Evolutionary conservation across 2,797 vertebrate genomes (phyloP), one percentile per base, ranked within the genome.

Genomic region (Ctenopoma multispine): DNA sequence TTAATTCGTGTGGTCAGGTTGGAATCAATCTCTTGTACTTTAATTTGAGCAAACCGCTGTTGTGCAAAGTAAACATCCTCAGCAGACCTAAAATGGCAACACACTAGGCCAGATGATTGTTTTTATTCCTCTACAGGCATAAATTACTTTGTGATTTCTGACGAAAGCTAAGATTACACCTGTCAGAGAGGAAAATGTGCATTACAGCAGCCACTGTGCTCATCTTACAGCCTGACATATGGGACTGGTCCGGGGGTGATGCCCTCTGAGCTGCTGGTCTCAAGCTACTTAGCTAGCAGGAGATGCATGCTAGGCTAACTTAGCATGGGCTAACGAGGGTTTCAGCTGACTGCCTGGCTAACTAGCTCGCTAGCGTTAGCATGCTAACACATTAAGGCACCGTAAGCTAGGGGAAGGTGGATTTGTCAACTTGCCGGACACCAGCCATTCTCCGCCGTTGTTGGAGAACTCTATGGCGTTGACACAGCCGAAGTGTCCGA

Each of bases 381-480:
- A 77, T 72, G 88, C 86, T 89, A 86, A 49, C 68, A 48, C 10
- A 23, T 47, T 60, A 54, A 47, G 74, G 63, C 79, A 61, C 68
- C 38, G 47, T 10, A 14, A 61, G 51, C 53, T 67, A 46, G n/a
- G 10, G 23, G 24, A 12, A 12, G n/a, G 40, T 9, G 60, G 57
- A 67, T 70, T 72, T 83, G 86, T 77, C 87, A 87, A 84, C 95
- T 95, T 94, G 97, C 98, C 98, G 83, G 98, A 99, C 92, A 98
- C 98, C 85, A 99, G 95, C 96, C 96, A 97, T 90, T 97, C 96
- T 51, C 98, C 98, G 87, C 97, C 97, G 95, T 94, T 96, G 95
- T 98, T 97, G 94, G 97, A 98, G 92, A 99, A 99, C 95, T 99
- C 98, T 85, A 99, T 98, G 93, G 98, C 98, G 94, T 99, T 99